A percentile compares a stretch with the other conserved stretches of the same genome.
Evolutionary conservation across 2,113 vertebrate species (phyloP).

Genomic region (Ondatra zibethicus): DNA sequence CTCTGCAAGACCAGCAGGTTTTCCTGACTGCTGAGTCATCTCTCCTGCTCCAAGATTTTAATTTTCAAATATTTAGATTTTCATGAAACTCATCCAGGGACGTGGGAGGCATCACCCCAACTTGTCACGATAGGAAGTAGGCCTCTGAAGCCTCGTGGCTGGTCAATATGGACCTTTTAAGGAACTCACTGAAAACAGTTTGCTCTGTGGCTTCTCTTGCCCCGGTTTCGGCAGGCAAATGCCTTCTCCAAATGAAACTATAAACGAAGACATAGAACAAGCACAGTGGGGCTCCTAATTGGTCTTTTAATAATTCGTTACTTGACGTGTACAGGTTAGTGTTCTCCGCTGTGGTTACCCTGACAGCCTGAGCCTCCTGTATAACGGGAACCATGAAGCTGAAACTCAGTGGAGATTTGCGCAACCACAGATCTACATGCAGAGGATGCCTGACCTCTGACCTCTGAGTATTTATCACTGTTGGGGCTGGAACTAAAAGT

Average conservation of each 20-base stretch:
- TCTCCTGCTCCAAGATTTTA: neutral
- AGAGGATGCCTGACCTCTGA: neutral
- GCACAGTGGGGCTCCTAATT: neutral
- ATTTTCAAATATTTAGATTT: slow-evolving; percentile 15
- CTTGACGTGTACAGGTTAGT: neutral
- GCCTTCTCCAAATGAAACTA: neutral
- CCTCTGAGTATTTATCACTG: neutral
- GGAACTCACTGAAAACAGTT: neutral
- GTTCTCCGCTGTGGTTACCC: neutral
- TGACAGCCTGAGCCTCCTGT: neutral
- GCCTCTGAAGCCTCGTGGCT: neutral
- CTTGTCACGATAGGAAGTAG: neutral
- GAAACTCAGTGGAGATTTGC: neutral
- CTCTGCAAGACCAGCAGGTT: neutral
- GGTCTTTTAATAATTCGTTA: neutral
- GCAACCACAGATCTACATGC: neutral
- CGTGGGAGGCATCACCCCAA: neutral
- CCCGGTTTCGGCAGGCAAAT: neutral
- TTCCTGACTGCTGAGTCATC: neutral
- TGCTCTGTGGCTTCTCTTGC: neutral
- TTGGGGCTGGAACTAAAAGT: neutral
- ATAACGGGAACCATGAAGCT: neutral
- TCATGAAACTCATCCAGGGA: neutral
- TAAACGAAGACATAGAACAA: neutral
- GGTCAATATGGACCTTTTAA: neutral